A percentile compares a stretch with the other conserved stretches of the same genome.
phyloP scores from a whole-genome alignment of 2,888 invertebrate species.

The Hirudinaria manillensis region DNA sequence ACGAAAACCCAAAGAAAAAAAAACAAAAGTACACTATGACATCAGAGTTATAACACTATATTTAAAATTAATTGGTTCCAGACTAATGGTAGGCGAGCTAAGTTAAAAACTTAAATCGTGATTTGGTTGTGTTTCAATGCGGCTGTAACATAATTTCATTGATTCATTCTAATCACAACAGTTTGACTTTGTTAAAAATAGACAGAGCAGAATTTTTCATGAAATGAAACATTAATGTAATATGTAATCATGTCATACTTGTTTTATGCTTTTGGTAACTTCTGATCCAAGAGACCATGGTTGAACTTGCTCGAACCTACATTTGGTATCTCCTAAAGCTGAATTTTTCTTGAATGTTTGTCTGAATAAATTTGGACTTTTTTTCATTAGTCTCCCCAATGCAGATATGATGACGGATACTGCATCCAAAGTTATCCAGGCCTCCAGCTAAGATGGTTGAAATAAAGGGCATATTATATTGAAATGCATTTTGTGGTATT shows the following conservation, averaged over 20 bases:
- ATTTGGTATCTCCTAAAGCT: conserved; percentile 11
- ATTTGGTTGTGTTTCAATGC: too few species aligned
- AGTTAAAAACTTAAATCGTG: too few species aligned
- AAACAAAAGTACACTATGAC: too few species aligned
- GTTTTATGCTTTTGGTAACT: background rate
- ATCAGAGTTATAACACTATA: too few species aligned
- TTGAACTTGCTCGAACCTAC: background rate
- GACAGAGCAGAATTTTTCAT: too few species aligned
- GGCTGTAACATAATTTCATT: too few species aligned
- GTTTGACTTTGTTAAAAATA: too few species aligned
- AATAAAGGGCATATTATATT: background rate
- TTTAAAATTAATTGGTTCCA: too few species aligned
- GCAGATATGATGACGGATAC: conserved; percentile 5
- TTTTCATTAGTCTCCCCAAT: background rate
- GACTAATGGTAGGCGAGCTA: too few species aligned
- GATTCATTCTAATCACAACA: too few species aligned
- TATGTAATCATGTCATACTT: background rate
- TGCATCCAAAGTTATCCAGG: conserved; percentile 23
- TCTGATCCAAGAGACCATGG: background rate
- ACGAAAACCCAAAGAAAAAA: too few species aligned
- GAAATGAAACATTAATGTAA: too few species aligned
- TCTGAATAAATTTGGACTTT: background rate
- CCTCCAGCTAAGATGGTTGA: background rate
- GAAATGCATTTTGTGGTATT: background rate
- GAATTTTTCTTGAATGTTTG: background rate